Evolutionary conservation across 1,140 invertebrate species (phyloP).

Genomic region (Drosophila lini): DNA sequence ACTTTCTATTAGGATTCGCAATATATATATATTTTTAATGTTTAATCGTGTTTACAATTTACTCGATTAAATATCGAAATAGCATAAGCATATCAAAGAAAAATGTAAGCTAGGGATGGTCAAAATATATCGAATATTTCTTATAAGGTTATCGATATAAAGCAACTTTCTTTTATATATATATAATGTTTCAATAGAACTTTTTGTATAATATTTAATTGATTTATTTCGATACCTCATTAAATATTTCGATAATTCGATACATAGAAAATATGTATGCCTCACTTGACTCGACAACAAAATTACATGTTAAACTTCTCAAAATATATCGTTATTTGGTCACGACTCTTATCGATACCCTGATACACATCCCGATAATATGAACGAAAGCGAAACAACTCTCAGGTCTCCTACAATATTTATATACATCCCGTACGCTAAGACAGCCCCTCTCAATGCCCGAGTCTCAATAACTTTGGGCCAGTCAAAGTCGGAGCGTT

Average conservation of each 20-base stretch:
- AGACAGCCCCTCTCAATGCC: constrained; percentile 14
- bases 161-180: too few relatives aligned
- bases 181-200: too few relatives aligned
- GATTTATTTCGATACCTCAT: neutral
- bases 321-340: neutral
- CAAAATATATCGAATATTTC: neutral
- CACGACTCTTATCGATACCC: neutral
- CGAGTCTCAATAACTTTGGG: constrained; percentile 55
- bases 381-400: neutral
- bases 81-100: too few relatives aligned
- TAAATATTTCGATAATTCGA: neutral
- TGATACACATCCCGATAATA: neutral
- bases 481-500: constrained; percentile 33
- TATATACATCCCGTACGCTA: neutral
- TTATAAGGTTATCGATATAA: neutral
- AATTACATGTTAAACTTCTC: neutral
- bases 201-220: too few relatives aligned
- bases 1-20: too few relatives aligned
- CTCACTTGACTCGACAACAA: too few relatives aligned
- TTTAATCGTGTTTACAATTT: too few relatives aligned
- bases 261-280: neutral
- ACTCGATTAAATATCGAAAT: too few relatives aligned
- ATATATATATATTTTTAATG: too few relatives aligned
- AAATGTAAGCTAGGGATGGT: too few relatives aligned
- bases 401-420: constrained; percentile 4